Conservation (phyloP, 2,113 vertebrate genomes). For the Polypterus bichir region DNA sequence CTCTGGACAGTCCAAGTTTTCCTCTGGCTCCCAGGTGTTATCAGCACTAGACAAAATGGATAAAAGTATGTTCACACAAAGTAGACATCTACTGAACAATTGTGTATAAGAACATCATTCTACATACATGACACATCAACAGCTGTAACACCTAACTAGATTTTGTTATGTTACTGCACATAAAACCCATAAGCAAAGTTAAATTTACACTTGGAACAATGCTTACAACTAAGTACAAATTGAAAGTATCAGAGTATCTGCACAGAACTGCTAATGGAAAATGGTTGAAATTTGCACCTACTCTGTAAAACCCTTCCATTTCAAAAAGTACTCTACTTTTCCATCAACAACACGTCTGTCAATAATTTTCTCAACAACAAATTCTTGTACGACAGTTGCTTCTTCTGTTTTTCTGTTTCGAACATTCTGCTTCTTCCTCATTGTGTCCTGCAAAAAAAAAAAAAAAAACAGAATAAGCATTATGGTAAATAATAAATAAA, state of each 20-base stretch:
- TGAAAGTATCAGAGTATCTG: no score
- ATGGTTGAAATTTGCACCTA: constrained; percentile 42
- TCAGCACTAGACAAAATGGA: constrained; percentile 65
- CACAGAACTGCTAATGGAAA: not conserved
- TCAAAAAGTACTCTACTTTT: constrained; percentile 91
- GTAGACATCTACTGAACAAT: not conserved
- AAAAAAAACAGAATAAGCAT: not conserved
- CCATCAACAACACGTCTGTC: constrained; percentile 79
- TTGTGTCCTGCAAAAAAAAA: constrained; percentile 52
- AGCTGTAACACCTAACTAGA: no score
- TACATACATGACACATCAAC: no score
- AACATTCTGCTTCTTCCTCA: constrained; percentile 97
- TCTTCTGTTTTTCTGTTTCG: constrained; percentile 95
- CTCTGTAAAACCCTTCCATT: constrained; percentile 99
- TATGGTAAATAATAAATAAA: not conserved
- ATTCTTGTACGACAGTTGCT: constrained; percentile 78
- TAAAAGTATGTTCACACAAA: not conserved
- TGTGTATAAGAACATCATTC: not conserved
- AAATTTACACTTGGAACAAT: no score
- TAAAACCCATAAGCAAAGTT: no score
- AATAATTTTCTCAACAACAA: constrained; percentile 90
- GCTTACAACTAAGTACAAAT: no score
- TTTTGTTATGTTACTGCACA: no score
- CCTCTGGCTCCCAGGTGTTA: constrained; percentile 97
- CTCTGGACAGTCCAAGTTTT: constrained; percentile 95